Base-by-base conservation (phyloP, 2,113 vertebrate genomes). In the Ictalurus punctatus region DNA sequence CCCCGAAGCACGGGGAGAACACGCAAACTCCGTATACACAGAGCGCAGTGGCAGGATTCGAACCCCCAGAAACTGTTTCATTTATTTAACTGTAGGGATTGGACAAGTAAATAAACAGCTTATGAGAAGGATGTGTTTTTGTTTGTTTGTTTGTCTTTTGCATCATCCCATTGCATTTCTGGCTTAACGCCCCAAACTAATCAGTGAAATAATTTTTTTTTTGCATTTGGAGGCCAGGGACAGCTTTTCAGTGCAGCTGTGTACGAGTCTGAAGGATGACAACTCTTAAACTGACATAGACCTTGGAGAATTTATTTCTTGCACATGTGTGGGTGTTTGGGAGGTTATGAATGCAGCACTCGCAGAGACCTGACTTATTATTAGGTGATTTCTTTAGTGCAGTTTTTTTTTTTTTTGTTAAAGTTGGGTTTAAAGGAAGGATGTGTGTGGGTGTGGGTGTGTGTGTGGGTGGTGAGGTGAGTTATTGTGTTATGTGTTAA, bases 301-400 rank as follows among this genome's bases (percentile, higher is more conserved):
- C 52, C 54, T n/a, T 8, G 17, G 71, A 73, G 73, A 56, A 67
- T 78, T 88, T 30, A 44, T 88, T 76, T 65, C 69, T 83, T 40
- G 67, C 48, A 56, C 30, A 9, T 27, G 78, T 40, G 79, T 73
- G 52, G 87, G 79, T 44, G 80, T 83, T 73, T 23, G 30, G 9
- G 52, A 40, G 81, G 56, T 74, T 61, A 30, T 37, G 71, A 84
- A 63, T 12, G 44, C 44, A 67, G 73, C 58, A 63, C 40, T 56
- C 13, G 8, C 54, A 19, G 23, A 34, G 71, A 81, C 27, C 80
- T 21, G 86, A 85, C 56, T 37, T 79, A 78, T 85, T 89, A 85
- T 61, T 44, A 61, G 83, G 67, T 86, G 86, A 79, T 61, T 83
- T 71, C 54, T 91, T 71, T 74, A 80, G 67, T 63, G 73, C 71